A percentile compares a stretch with the other conserved stretches of the same genome.
Evolutionary conservation across 1,140 invertebrate genomes (phyloP).

Genomic region (Melipona quadrifasciata): DNA sequence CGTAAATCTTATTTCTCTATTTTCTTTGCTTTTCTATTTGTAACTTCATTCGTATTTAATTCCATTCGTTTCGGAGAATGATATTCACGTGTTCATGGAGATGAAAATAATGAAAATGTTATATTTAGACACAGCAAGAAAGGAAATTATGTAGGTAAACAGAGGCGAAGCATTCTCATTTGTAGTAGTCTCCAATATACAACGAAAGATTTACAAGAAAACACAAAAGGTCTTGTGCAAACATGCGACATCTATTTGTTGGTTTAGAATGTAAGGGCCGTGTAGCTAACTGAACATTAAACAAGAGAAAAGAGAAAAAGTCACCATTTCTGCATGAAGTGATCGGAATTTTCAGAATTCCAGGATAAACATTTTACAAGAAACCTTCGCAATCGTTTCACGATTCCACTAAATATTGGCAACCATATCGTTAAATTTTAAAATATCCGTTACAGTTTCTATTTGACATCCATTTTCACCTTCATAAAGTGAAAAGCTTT

Average conservation of each 20-base stretch:
- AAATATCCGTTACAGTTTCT: neutral
- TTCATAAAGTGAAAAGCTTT: neutral
- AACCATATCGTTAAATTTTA: neutral
- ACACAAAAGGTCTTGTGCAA: conserved; percentile 69
- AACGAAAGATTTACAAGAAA: conserved; percentile 43
- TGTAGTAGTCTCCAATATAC: neutral
- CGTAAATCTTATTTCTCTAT: neutral
- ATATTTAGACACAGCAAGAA: neutral
- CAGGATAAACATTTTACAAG: neutral
- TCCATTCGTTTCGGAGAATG: too few relatives aligned
- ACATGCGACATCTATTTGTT: conserved; percentile 69
- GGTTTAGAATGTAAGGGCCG: conserved; percentile 57
- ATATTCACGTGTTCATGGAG: too few relatives aligned
- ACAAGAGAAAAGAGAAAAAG: conserved; percentile 50
- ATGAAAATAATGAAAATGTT: neutral
- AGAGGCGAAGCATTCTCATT: conserved; percentile 12
- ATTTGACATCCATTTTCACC: neutral
- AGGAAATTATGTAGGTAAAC: neutral
- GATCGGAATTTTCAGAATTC: conserved; percentile 28
- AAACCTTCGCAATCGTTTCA: neutral
- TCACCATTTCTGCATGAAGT: conserved; percentile 33
- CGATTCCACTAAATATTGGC: neutral
- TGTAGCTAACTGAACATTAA: conserved; percentile 65
- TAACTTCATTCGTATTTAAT: neutral
- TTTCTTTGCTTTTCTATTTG: neutral